Evolutionary conservation across 2,113 vertebrate genomes (phyloP), one percentile per base, ranked within the genome.

Genomic region (Nerophis lumbriciformis): DNA sequence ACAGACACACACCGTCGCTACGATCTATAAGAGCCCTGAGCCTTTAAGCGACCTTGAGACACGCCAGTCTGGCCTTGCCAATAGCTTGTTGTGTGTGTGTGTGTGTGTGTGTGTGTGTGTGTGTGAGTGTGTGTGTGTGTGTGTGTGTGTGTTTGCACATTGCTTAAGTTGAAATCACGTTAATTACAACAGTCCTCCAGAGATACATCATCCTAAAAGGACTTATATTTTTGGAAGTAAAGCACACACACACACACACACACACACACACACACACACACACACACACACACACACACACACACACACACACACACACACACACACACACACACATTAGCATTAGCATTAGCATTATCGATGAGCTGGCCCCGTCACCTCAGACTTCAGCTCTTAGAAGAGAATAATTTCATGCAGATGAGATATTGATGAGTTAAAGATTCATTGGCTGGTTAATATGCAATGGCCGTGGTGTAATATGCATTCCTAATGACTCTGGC

Each of bases 361-460:
- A 98, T 97, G 93, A 95, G 91, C 90, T 93, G 95, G 94, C 93
- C 94, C 93, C 95, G 90, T 97, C 94, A 97, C 94, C 94, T 91
- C 90, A 92, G 92, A 95, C 94, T 89, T 88, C 85, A 92, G 94
- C 91, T 92, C 93, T 94, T 95, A 93, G 95, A 94, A 96, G 93
- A 93, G 92, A 97, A 97, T 94, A 94, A 94, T 93, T 94, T 96
- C 94, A 99, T 99, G 96, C 90, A 97, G 94, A 99, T 95, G 87
- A 93, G 90, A 90, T 99, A 99, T 99, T 90, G 97, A 99, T 91
- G 93, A 92, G 84, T 81, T 95, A 97, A 96, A 96, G 95, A 98
- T 98, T 98, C 96, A 98, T 98, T 96, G 95, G 95, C 92, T 91
- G 90, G 88, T 98, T 99, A 97, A 96, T 97, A 98, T 97, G 94